Evolutionary conservation across 2,113 vertebrate genomes (phyloP).

Genomic region (Hippocampus zosterae): DNA sequence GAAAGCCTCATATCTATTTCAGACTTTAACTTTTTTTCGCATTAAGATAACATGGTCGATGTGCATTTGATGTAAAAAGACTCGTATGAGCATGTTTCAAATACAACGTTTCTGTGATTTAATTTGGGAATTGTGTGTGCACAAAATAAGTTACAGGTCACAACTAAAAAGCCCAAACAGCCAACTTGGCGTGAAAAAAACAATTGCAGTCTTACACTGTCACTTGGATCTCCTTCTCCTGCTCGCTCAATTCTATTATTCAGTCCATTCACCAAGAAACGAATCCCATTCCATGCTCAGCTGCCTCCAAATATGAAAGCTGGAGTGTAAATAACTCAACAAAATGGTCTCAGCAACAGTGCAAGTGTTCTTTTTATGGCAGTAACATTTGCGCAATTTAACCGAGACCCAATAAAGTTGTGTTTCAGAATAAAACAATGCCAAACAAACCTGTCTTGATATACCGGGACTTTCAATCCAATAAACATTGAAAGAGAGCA

Average conservation of each 20-base stretch:
- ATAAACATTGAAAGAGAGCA: too few relatives aligned
- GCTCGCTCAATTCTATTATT: neutral
- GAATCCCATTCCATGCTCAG: constrained; percentile 23
- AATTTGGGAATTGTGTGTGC: neutral
- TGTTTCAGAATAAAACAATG: too few relatives aligned
- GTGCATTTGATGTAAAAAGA: neutral
- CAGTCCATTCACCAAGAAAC: constrained; percentile 3
- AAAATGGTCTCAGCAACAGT: constrained; percentile 32
- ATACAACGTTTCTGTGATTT: neutral
- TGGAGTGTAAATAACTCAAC: constrained; percentile 43
- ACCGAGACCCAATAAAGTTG: neutral
- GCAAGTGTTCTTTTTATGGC: constrained; percentile 34
- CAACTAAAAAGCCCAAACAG: neutral
- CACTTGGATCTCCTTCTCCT: too few relatives aligned
- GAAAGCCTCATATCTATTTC: constrained; percentile 54
- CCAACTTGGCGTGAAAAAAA: neutral
- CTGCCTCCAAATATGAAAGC: constrained; percentile 16
- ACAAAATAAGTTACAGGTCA: neutral
- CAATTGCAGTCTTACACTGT: too few relatives aligned
- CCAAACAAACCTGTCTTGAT: neutral
- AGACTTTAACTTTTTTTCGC: constrained; percentile 8
- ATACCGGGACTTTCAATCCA: neutral
- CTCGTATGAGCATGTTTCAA: neutral
- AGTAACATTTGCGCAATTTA: neutral
- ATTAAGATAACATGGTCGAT: constrained; percentile 3